These are phyloP conservation scores for Metopolophium dirhodum DNA, from an alignment of 1,140 invertebrate genomes.

Conservation along the genomic window DNA sequence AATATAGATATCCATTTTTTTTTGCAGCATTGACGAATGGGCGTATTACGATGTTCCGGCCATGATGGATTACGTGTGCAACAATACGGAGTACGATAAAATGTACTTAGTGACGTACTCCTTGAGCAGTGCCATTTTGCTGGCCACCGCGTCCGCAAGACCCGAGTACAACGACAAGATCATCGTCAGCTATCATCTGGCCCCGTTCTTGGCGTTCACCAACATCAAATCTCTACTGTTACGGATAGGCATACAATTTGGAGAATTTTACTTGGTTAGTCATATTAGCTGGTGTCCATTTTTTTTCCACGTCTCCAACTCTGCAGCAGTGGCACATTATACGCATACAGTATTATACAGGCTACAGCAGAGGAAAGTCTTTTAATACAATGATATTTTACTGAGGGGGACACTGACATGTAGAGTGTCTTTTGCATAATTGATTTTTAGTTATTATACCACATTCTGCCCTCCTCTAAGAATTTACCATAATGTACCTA, in stretches of 20 bases:
- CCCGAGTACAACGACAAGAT: conserved; percentile 67
- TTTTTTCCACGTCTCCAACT: neutral
- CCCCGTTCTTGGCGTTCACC: conserved; percentile 61
- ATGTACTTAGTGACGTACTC: conserved; percentile 69
- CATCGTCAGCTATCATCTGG: conserved; percentile 63
- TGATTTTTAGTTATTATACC: too few species aligned
- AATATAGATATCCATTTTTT: neutral
- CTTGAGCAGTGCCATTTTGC: conserved; percentile 68
- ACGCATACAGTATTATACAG: neutral
- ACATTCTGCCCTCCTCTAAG: too few species aligned
- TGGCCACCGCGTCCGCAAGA: conserved; percentile 64
- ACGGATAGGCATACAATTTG: neutral
- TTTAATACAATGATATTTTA: neutral
- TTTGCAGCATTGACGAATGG: conserved; percentile 69
- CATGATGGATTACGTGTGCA: conserved; percentile 69
- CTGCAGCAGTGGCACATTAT: neutral
- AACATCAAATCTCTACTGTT: conserved; percentile 4
- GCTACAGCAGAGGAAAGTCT: too few species aligned
- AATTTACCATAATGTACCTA: too few species aligned
- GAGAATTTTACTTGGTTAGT: conserved; percentile 27
- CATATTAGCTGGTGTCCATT: neutral
- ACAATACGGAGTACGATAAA: conserved; percentile 64
- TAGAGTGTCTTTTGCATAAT: too few species aligned
- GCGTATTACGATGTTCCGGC: conserved; percentile 70
- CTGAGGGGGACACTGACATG: too few species aligned